A percentile compares a stretch with the other conserved stretches of the same genome.
Evolutionary conservation across 2,113 vertebrate genomes (phyloP).

Genomic region (Vicugna pacos): DNA sequence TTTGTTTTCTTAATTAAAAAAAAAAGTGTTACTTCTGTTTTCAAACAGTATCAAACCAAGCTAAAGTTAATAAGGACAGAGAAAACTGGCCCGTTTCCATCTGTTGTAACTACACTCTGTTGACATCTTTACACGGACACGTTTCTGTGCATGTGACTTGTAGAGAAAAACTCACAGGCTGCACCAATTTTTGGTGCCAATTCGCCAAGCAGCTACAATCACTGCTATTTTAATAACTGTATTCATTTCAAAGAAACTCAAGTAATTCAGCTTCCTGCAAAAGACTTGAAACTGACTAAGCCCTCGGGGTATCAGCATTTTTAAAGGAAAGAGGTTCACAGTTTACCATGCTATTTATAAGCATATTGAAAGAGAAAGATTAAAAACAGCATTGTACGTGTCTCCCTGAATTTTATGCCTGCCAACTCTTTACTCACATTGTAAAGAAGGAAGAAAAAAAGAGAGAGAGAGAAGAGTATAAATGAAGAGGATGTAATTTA

Average conservation of each 20-base stretch:
- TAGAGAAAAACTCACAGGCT: constrained; percentile 48
- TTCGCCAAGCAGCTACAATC: constrained; percentile 59
- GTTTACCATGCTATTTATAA: constrained; percentile 82
- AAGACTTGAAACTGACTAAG: constrained; percentile 78
- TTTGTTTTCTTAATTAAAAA: neutral
- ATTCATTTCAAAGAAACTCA: constrained; percentile 77
- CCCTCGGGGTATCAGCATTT: constrained; percentile 70
- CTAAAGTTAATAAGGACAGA: constrained; percentile 65
- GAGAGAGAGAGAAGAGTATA: neutral
- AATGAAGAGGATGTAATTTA: constrained; percentile 29
- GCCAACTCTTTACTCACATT: constrained; percentile 59
- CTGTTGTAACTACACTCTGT: neutral
- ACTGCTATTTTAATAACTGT: constrained; percentile 80
- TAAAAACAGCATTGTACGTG: constrained; percentile 73
- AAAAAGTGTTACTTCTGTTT: neutral
- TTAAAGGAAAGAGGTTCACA: constrained; percentile 77
- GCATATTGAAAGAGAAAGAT: constrained; percentile 72
- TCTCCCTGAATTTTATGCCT: constrained; percentile 68
- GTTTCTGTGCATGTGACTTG: constrained; percentile 38
- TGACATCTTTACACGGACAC: constrained; percentile 21
- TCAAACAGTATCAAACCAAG: constrained; percentile 37
- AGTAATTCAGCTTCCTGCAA: constrained; percentile 71
- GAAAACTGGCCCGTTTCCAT: constrained; percentile 61
- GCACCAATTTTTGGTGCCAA: constrained; percentile 67
- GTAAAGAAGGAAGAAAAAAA: neutral